Evolutionary conservation across 2,888 invertebrate genomes (phyloP).

Genomic region (Plagodis pulveraria): DNA sequence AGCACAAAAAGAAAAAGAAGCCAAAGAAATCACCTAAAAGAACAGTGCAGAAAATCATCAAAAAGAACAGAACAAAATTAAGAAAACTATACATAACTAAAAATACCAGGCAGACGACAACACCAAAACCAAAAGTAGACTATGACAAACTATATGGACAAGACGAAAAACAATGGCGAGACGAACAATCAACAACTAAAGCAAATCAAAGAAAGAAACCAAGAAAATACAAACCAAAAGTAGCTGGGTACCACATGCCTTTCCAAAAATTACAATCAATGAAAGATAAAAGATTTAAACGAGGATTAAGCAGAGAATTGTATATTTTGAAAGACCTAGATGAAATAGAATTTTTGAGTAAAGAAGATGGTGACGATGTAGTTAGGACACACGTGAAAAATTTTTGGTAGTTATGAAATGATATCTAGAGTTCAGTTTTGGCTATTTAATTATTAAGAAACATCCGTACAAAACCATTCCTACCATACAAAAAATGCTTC

Average conservation of each 20-base stretch:
- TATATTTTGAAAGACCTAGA: slow-evolving; percentile 69
- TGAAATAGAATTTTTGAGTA: slow-evolving; percentile 61
- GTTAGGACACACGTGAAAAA: slow-evolving; percentile 61
- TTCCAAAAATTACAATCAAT: slow-evolving; percentile 60
- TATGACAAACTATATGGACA: slow-evolving; percentile 44
- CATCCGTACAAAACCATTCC: no score
- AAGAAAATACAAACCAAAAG: slow-evolving; percentile 51
- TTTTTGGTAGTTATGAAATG: slow-evolving; percentile 55
- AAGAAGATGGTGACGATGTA: slow-evolving; percentile 55
- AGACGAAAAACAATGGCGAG: slow-evolving; percentile 44
- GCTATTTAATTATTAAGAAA: no score
- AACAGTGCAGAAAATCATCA: slow-evolving; percentile 76
- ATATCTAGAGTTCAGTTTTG: no score
- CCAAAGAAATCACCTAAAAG: slow-evolving; percentile 65
- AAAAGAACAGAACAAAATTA: slow-evolving; percentile 58
- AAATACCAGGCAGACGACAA: slow-evolving; percentile 46
- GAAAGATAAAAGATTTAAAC: slow-evolving; percentile 50
- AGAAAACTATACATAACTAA: slow-evolving; percentile 54
- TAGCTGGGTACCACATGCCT: slow-evolving; percentile 62
- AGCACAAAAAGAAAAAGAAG: slow-evolving; percentile 49
- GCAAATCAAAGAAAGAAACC: slow-evolving; percentile 50
- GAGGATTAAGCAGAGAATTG: slow-evolving; percentile 49
- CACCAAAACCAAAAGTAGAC: slow-evolving; percentile 34
- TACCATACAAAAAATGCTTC: no score
- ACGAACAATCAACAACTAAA: slow-evolving; percentile 50